A percentile compares a stretch with the other conserved stretches of the same genome.
Conservation (phyloP, 37 sponge, comb jelly and placozoan genomes). For the Bolinopsis microptera region DNA sequence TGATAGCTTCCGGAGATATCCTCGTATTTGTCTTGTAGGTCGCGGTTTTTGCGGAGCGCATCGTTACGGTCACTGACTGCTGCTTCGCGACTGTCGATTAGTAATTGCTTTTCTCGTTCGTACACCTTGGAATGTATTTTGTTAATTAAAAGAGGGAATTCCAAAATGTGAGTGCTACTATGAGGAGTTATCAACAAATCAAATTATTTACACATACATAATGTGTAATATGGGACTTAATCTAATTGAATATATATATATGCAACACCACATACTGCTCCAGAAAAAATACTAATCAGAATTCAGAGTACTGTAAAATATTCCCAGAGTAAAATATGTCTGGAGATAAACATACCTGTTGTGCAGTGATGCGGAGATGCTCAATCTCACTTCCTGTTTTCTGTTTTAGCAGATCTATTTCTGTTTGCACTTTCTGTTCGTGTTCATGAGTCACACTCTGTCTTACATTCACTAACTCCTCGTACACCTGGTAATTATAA, state of each 20-base stretch:
- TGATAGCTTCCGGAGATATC: neutral
- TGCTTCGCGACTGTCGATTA: slow-evolving; percentile 17
- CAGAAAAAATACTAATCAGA: too few species aligned
- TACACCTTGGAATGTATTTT: slow-evolving; percentile 58
- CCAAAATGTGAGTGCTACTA: too few species aligned
- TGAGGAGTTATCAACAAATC: too few species aligned
- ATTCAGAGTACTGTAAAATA: too few species aligned
- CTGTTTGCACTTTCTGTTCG: slow-evolving; percentile 16
- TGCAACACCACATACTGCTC: too few species aligned
- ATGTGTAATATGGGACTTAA: too few species aligned
- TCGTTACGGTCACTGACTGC: slow-evolving; percentile 50
- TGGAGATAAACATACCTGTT: too few species aligned
- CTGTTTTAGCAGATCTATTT: slow-evolving; percentile 53
- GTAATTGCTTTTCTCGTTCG: slow-evolving; percentile 45
- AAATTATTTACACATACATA: too few species aligned
- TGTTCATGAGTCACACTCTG: slow-evolving; percentile 24
- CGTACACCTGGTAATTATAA: slow-evolving; percentile 15
- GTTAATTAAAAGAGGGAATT: neutral
- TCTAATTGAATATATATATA: too few species aligned
- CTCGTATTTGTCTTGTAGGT: slow-evolving; percentile 10
- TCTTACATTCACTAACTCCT: slow-evolving; percentile 12
- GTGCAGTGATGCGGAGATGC: slow-evolving; percentile 41
- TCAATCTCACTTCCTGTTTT: slow-evolving; percentile 23
- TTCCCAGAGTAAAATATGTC: too few species aligned
- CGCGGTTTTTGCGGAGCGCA: slow-evolving; percentile 48